These are phyloP conservation scores for Lasaia peninsularis DNA, from an alignment of 1,140 invertebrate genomes.

Conservation along the genomic window DNA sequence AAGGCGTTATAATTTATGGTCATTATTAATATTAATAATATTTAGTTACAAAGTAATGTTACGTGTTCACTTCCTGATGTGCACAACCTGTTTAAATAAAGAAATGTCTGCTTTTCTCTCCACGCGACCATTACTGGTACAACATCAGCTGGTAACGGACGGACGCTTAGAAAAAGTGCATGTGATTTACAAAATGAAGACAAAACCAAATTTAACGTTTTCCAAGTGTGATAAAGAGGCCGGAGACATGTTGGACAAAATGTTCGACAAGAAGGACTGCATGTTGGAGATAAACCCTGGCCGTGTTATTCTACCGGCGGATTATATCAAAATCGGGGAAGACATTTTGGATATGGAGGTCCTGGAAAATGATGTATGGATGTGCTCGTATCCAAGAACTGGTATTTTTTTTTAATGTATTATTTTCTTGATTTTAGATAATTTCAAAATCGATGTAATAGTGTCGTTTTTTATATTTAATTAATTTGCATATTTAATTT, in stretches of 20 bases:
- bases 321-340: constrained; percentile 82
- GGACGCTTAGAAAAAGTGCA: neutral
- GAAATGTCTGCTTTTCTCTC: constrained; percentile 3
- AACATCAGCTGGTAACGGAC: neutral
- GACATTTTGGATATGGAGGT: constrained; percentile 83
- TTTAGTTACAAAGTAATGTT: constrained; percentile 2
- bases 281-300: constrained; percentile 85
- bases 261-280: constrained; percentile 82
- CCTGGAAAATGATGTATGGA: constrained; percentile 85
- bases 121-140: neutral
- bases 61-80: neutral
- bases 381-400: constrained; percentile 89
- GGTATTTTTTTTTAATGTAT: constrained; percentile 77
- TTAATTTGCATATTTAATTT: too few species aligned
- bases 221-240: constrained; percentile 80
- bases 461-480: too few species aligned
- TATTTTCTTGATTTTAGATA: too few species aligned
- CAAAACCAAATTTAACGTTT: constrained; percentile 74
- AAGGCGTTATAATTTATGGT: neutral
- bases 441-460: too few species aligned
- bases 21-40: constrained; percentile 10
- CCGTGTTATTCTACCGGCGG: constrained; percentile 81
- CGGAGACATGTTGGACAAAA: constrained; percentile 79
- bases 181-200: constrained; percentile 48
- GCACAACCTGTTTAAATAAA: constrained; percentile 1